These are phyloP conservation scores for Steinernema hermaphroditum DNA, from an alignment of 2,888 invertebrate genomes.

Conservation along the genomic window DNA sequence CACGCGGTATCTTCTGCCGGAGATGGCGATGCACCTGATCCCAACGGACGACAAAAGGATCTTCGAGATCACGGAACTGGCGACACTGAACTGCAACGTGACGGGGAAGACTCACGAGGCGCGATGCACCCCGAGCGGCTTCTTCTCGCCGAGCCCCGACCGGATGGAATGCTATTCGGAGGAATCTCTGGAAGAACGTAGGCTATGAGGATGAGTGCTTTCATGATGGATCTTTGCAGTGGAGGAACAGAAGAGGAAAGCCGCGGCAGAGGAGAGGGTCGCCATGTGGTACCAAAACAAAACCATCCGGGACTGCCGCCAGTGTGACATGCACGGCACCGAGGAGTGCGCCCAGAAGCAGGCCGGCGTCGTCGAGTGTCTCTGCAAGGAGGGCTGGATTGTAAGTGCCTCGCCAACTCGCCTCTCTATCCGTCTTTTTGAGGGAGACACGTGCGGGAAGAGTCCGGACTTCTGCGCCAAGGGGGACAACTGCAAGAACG, in stretches of 20 bases:
- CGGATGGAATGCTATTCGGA: not conserved
- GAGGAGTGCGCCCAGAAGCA: not conserved
- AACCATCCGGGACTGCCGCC: not conserved
- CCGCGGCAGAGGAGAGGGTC: not conserved
- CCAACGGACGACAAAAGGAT: not conserved
- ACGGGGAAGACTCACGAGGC: not conserved
- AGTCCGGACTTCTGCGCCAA: constrained; percentile 14
- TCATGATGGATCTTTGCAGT: not conserved
- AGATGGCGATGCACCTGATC: not conserved
- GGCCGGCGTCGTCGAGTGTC: not conserved
- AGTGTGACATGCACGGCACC: not conserved
- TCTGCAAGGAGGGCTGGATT: not conserved
- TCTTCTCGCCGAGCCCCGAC: constrained; percentile 12
- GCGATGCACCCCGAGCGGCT: not conserved
- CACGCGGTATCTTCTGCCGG: not conserved
- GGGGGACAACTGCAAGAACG: not conserved
- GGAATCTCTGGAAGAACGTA: not conserved
- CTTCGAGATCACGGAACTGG: not conserved
- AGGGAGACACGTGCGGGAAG: not conserved
- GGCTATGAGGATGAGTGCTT: not conserved
- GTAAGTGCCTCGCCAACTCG: no score
- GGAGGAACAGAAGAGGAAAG: not conserved
- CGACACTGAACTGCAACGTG: not conserved
- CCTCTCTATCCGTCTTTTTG: no score
- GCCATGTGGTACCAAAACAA: not conserved